Percentiles rank a stretch among this genome's conserved stretches.
phyloP scores from a whole-genome alignment of 2,797 vertebrate species.

The Hemibagrus guttatus region DNA sequence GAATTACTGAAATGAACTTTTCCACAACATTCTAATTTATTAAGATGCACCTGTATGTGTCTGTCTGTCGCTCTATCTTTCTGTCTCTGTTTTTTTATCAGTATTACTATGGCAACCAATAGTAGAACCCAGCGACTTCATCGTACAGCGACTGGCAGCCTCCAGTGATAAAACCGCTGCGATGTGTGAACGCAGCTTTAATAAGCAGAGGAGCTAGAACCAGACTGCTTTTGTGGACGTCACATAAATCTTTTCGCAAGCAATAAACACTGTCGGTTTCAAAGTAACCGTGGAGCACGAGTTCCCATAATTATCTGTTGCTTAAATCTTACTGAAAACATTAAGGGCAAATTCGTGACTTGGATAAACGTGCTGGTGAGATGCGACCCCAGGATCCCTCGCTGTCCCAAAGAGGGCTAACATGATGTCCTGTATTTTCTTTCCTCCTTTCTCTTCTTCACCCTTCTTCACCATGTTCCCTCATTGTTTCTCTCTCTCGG shows the following conservation, averaged over 20 bases:
- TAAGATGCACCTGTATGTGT: no score
- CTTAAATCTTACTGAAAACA: background rate
- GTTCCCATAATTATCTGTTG: background rate
- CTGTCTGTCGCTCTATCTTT: no score
- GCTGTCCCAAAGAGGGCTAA: background rate
- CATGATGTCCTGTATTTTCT: background rate
- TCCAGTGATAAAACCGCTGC: no score
- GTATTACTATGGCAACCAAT: no score
- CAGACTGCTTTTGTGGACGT: background rate
- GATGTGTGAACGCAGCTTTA: no score
- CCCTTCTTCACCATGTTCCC: background rate
- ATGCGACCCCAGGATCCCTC: background rate
- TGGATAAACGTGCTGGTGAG: background rate
- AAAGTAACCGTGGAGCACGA: background rate
- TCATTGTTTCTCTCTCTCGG: background rate
- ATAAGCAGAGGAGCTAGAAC: background rate
- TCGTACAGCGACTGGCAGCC: no score
- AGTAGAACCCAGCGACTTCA: no score
- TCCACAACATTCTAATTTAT: no score
- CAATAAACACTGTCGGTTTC: background rate
- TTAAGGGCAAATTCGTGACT: background rate
- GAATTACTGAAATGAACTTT: no score
- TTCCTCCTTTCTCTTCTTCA: background rate
- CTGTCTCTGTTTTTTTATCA: no score
- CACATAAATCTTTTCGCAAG: background rate